phyloP scores from a whole-genome alignment of 2,888 invertebrate species.

The Stenotaenia linearis region DNA sequence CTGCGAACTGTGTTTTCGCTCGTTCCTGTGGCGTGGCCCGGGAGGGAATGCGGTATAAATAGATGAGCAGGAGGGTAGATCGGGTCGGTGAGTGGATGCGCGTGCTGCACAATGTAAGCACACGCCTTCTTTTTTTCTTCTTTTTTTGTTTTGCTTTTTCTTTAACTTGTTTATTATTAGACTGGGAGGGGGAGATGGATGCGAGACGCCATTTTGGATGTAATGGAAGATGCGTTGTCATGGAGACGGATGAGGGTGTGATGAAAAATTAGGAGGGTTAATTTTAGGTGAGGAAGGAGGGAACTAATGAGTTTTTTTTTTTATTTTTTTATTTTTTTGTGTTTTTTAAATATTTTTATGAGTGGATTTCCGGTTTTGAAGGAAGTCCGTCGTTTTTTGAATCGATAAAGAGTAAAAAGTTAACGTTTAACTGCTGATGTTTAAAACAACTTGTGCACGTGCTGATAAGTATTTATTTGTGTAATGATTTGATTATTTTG shows the following conservation, averaged over 20 bases:
- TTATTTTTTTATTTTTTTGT: neutral
- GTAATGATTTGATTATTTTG: neutral
- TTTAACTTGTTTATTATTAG: neutral
- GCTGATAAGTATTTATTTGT: neutral
- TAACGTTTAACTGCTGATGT: neutral
- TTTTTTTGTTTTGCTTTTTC: neutral
- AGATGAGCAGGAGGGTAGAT: constrained; percentile 26
- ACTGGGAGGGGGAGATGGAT: neutral
- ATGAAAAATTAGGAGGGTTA: neutral
- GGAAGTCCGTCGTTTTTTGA: neutral
- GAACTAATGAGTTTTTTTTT: neutral
- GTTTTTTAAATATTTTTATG: too few relatives aligned
- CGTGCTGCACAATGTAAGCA: constrained; percentile 19
- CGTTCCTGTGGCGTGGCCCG: neutral
- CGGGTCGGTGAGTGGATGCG: constrained; percentile 15
- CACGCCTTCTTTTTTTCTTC: neutral
- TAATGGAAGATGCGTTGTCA: neutral
- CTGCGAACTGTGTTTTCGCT: neutral
- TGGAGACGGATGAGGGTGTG: neutral
- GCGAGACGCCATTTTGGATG: neutral
- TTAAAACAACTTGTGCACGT: neutral
- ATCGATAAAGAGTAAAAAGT: neutral
- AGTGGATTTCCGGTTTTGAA: neutral
- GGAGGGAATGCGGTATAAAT: constrained; percentile 26
- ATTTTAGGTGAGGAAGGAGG: neutral